Conservation (phyloP, 2,113 vertebrate genomes). For the Corydoras sp. region DNA sequence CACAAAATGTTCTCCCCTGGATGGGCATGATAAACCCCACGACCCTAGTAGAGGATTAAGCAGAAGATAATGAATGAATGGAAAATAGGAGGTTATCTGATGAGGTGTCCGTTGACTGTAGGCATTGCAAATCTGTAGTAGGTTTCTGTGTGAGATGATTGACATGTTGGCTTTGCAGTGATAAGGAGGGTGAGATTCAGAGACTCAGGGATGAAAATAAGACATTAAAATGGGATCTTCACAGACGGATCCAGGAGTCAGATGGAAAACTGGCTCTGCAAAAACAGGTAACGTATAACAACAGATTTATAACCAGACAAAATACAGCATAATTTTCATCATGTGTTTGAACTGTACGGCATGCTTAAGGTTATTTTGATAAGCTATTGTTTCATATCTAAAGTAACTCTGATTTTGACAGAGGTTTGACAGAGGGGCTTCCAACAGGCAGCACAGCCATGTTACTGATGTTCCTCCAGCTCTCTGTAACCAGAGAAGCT, state of each 20-base stretch:
- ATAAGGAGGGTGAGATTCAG: slow-evolving; percentile 52
- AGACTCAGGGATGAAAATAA: slow-evolving; percentile 60
- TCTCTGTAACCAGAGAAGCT: slow-evolving; percentile 21
- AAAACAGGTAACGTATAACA: slow-evolving; percentile 62
- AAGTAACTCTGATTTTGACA: background rate
- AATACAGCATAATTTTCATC: too few species aligned
- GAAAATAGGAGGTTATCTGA: too few species aligned
- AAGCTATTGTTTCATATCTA: too few species aligned
- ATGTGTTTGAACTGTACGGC: too few species aligned
- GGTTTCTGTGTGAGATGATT: background rate
- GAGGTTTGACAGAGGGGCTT: background rate
- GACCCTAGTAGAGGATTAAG: too few species aligned
- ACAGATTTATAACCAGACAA: too few species aligned
- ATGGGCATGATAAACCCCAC: too few species aligned
- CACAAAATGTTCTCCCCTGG: too few species aligned
- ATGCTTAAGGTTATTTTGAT: too few species aligned
- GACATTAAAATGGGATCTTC: slow-evolving; percentile 57
- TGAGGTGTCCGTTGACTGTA: too few species aligned
- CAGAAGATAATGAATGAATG: too few species aligned
- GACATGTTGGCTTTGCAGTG: slow-evolving; percentile 45
- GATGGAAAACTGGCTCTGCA: slow-evolving; percentile 63
- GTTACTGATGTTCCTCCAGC: slow-evolving; percentile 7
- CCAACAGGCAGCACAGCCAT: slow-evolving; percentile 8
- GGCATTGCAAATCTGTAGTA: too few species aligned
- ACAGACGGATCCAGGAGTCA: slow-evolving; percentile 59